These are phyloP conservation scores for Notodonta dromedarius DNA, from an alignment of 2,888 invertebrate genomes.

Conservation along the genomic window DNA sequence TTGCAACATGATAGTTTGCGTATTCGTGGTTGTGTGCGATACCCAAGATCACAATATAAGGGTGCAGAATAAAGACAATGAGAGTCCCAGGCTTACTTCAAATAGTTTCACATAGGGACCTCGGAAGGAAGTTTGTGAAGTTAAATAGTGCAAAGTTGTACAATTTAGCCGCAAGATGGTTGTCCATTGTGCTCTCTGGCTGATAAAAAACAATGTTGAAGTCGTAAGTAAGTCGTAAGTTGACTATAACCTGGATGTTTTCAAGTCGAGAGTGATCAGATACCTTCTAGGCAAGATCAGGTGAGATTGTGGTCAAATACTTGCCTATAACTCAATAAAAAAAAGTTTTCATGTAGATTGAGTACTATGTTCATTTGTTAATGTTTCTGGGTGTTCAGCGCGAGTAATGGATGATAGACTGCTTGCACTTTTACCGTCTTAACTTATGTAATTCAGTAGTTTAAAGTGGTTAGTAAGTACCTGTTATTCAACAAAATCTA, in stretches of 20 bases:
- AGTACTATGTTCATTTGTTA: constrained; percentile 32
- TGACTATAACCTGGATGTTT: too few relatives aligned
- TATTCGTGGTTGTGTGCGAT: constrained; percentile 8
- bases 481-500: too few relatives aligned
- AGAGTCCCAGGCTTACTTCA: constrained; percentile 39
- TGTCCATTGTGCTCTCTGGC: constrained; percentile 50
- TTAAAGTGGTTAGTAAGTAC: too few relatives aligned
- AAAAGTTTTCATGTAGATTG: constrained; percentile 54
- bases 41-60: constrained; percentile 41
- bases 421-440: neutral
- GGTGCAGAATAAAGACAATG: constrained; percentile 54
- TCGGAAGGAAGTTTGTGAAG: constrained; percentile 57
- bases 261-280: too few relatives aligned
- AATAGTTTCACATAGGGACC: constrained; percentile 55
- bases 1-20: too few relatives aligned
- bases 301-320: too few relatives aligned
- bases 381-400: neutral
- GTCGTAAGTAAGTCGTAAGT: too few relatives aligned
- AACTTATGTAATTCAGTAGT: too few relatives aligned
- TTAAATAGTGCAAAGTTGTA: constrained; percentile 73
- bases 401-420: constrained; percentile 11
- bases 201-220: constrained; percentile 51
- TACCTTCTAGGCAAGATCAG: too few relatives aligned
- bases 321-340: too few relatives aligned
- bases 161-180: constrained; percentile 65